Evolutionary conservation across 1,140 invertebrate genomes (phyloP), one percentile per base, ranked within the genome.

Genomic region (Psix sp.): DNA sequence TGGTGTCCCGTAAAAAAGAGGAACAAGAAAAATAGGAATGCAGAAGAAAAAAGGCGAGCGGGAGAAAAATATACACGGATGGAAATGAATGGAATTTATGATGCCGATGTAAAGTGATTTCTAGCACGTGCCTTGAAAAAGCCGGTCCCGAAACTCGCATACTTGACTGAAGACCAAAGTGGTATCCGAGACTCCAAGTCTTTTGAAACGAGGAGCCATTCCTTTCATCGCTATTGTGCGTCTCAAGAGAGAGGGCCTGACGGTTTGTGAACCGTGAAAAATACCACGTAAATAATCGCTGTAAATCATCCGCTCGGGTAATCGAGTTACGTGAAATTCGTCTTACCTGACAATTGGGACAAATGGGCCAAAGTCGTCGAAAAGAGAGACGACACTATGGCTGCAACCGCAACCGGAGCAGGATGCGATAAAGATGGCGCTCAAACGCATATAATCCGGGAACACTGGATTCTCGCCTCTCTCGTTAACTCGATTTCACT

Each of bases 51-150:
- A 52, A 59, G 33, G 42, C 18, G 39, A 33, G 9, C 33, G 13
- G 26, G 29, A 56, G 35, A 56, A 56, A 49, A 68, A 51, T 51
- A 57, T 46, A 65, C 40, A 57, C 18, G 33, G 24, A 67, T 59
- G 52, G 46, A 68, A 59, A 68, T 51, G 54, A 70, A 46, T 46
- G 66, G 48, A 60, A 60, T 70, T 70, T 52, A 60, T 42, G 56
- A 60, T 60, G 35, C 48, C 66, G 45, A 70, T 70, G 48, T 48
- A 60, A 70, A 52, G 38, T 67, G 63, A 73, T 70, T 70, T 70
- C 66, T 70, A 62, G 66, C 66, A 70, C 66, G 66, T 62, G 66
- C 66, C 57, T 48, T 46, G 49, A 62, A 63, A 60, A 49, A 56
- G 54, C 42, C 49, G 49, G 66, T 56, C 49, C 42, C 49, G 43